Evolutionary conservation across 2,888 invertebrate species (phyloP), one percentile per base, ranked within the genome.

Genomic region (Unio pictorum): DNA sequence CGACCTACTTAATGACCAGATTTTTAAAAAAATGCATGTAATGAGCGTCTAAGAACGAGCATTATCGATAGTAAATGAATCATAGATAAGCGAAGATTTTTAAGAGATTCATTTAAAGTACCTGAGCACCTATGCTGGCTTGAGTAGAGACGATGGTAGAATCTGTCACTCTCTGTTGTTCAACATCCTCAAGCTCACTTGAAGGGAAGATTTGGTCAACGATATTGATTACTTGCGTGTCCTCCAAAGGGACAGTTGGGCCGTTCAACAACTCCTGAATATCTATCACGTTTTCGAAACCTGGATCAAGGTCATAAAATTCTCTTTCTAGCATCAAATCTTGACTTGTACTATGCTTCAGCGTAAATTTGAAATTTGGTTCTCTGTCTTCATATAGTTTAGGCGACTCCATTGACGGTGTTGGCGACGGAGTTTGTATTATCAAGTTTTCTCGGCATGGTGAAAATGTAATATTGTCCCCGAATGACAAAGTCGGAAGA

Each of bases 231-330:
- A 75, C 79, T 58, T 66, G 71, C 23, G 67, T 76, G 11, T 58
- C 58, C 55, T 78, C 81, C 34, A 80, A 69, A 26, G 73, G 69
- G 15, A 77, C 72, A 28, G 72, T 68, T 95, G 72, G 68, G 18
- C 67, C 61, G 64, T 79, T 91, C 88, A 97, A 96, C 85, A 97
- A 93, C 90, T 95, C 95, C 88, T 97, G 96, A 80, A 97, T 92
- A 88, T 97, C 97, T 87, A 97, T 92, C 79, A 96, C 95, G 89
- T 97, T 96, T 91, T 97, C 97, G 81, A 96, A 95, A 71, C 95
- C 95, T 90, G 84, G 83, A 76, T 96, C 96, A 86, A 97, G 93
- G 90, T 96, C 96, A 45, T 11, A 45, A 15, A 45, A 45, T 11
- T 45, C 45, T 45, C 45, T 11, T 45, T 45, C 45, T 4, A 45